Evolutionary conservation across 2,797 vertebrate species (phyloP).

Genomic region (Enteromius thamalakanensis): DNA sequence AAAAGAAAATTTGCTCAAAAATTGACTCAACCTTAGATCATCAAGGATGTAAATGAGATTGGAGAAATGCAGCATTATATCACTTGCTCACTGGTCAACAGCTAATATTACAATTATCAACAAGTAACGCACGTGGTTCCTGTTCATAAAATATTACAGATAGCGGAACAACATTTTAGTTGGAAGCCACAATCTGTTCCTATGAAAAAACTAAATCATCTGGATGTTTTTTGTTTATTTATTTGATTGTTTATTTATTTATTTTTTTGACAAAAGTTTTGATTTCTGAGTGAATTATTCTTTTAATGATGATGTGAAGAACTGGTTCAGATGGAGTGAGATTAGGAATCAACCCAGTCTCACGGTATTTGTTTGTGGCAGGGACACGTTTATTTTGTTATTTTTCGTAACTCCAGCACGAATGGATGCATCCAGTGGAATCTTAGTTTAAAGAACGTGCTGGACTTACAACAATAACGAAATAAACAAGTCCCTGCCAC

Average conservation of each 20-base stretch:
- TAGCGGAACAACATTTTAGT: neutral
- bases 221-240: neutral
- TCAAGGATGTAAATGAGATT: neutral
- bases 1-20: neutral
- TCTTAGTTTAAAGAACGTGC: no score
- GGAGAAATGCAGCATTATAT: neutral
- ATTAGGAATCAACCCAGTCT: neutral
- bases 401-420: no score
- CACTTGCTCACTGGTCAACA: neutral
- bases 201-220: neutral
- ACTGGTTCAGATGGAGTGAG: neutral
- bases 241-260: no score
- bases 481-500: no score
- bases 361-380: no score
- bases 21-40: neutral
- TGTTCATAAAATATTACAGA: neutral
- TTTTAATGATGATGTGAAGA: slow-evolving; percentile 17
- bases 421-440: no score
- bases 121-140: neutral
- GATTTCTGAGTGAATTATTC: neutral
- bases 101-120: neutral
- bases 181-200: neutral
- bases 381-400: no score
- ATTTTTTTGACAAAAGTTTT: neutral
- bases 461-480: no score